Percentiles rank a stretch among this genome's conserved stretches.
phyloP scores from a whole-genome alignment of 1,140 invertebrate genomes.

The Tenebrio molitor region DNA sequence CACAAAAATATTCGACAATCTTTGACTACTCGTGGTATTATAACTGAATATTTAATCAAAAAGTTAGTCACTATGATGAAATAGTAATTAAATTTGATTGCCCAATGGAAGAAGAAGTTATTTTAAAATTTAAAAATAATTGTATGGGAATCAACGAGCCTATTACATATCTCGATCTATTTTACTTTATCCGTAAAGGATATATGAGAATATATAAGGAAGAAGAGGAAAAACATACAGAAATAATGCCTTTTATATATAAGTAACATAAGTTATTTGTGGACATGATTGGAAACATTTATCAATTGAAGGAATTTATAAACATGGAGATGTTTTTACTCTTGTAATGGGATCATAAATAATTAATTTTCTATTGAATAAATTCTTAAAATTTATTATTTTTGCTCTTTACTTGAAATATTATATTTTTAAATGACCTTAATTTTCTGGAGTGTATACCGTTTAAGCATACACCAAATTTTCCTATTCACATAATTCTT shows the following conservation, averaged over 20 bases:
- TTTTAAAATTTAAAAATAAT: constrained; percentile 23
- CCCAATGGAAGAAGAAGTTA: constrained; percentile 22
- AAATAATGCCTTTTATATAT: constrained; percentile 6
- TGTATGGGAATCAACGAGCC: neutral
- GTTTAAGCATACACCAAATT: too few species aligned
- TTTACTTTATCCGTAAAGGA: constrained; percentile 22
- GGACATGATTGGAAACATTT: neutral
- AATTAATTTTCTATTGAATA: constrained; percentile 13
- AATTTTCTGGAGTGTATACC: too few species aligned
- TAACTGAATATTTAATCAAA: neutral
- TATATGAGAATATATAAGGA: constrained; percentile 17
- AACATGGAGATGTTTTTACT: constrained; percentile 20
- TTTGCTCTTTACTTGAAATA: too few species aligned
- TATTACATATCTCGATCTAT: constrained; percentile 8
- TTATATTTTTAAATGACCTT: too few species aligned
- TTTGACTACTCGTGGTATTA: too few species aligned
- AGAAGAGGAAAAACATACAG: constrained; percentile 2
- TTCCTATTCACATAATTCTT: too few species aligned
- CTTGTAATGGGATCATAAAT: constrained; percentile 17
- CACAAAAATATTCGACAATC: too few species aligned
- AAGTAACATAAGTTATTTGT: neutral
- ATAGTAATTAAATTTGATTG: constrained; percentile 4
- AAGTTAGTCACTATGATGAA: constrained; percentile 8
- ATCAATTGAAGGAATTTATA: constrained; percentile 26
- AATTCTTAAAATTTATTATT: too few species aligned